Conservation (phyloP, 2,888 invertebrate genomes). For the Alentia gelatinosa region DNA sequence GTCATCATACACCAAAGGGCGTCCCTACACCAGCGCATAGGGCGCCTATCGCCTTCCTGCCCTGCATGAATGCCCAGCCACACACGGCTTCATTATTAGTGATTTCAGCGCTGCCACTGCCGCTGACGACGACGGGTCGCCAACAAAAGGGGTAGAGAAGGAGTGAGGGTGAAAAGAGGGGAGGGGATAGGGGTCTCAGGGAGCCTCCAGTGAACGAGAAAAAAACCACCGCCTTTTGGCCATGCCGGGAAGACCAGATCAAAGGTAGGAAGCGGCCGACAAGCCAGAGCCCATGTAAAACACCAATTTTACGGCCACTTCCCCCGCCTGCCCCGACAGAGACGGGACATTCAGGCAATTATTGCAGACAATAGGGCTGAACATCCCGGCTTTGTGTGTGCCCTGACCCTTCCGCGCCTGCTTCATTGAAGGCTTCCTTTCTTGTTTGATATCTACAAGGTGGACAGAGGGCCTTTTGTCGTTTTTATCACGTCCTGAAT, state of each 20-base stretch:
- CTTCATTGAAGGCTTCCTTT: background rate
- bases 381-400: conserved; percentile 13
- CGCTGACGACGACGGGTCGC: background rate
- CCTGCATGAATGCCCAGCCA: background rate
- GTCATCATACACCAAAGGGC: too few relatives aligned
- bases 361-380: conserved; percentile 28
- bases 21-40: too few relatives aligned
- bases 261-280: conserved; percentile 15
- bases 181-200: background rate
- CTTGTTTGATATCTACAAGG: conserved; percentile 21
- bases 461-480: conserved; percentile 32
- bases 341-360: conserved; percentile 23
- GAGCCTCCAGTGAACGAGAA: background rate
- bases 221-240: conserved; percentile 17
- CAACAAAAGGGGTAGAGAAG: background rate
- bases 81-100: conserved; percentile 1
- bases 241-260: background rate
- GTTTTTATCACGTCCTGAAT: background rate
- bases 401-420: background rate
- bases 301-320: conserved; percentile 47
- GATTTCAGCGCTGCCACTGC: background rate
- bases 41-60: conserved; percentile 1
- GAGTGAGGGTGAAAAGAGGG: background rate
- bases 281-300: conserved; percentile 39
- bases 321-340: background rate